Conservation (phyloP, 2,888 invertebrate species). For the Volucella zonaria region DNA sequence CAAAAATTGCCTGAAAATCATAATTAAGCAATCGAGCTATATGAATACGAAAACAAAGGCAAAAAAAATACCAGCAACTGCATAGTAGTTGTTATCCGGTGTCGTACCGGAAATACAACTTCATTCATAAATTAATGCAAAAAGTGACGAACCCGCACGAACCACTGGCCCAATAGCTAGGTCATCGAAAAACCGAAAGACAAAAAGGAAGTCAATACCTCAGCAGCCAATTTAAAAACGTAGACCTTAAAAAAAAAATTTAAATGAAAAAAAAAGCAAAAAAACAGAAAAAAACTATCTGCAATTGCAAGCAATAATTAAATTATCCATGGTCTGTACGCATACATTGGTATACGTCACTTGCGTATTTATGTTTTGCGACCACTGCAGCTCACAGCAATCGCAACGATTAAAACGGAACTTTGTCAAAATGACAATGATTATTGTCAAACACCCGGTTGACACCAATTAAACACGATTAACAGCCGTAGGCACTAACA, state of each 20-base stretch:
- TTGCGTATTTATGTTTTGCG: slow-evolving; percentile 59
- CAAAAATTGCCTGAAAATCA: slow-evolving; percentile 6
- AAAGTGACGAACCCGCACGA: slow-evolving; percentile 15
- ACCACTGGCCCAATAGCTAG: slow-evolving; percentile 42
- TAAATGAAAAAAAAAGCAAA: slow-evolving; percentile 6
- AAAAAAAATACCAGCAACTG: slow-evolving; percentile 30
- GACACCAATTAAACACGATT: slow-evolving; percentile 72
- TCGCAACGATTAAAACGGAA: slow-evolving; percentile 57
- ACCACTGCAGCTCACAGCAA: slow-evolving; percentile 42
- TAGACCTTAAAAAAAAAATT: neutral
- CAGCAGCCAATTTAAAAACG: slow-evolving; percentile 24
- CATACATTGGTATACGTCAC: slow-evolving; percentile 48
- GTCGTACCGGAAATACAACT: slow-evolving; percentile 66
- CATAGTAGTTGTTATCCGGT: slow-evolving; percentile 42
- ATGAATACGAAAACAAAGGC: neutral
- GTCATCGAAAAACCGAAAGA: slow-evolving; percentile 48
- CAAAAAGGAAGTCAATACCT: slow-evolving; percentile 25
- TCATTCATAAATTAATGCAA: slow-evolving; percentile 62
- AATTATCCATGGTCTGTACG: slow-evolving; percentile 55
- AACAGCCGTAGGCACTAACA: slow-evolving; percentile 54
- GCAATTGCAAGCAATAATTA: slow-evolving; percentile 50
- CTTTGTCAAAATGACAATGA: slow-evolving; percentile 67
- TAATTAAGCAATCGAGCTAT: slow-evolving; percentile 39
- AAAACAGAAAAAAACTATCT: slow-evolving; percentile 27
- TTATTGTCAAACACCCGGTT: slow-evolving; percentile 73